phyloP scores from a whole-genome alignment of 2,113 vertebrate species.

The Hiodon alosoides region DNA sequence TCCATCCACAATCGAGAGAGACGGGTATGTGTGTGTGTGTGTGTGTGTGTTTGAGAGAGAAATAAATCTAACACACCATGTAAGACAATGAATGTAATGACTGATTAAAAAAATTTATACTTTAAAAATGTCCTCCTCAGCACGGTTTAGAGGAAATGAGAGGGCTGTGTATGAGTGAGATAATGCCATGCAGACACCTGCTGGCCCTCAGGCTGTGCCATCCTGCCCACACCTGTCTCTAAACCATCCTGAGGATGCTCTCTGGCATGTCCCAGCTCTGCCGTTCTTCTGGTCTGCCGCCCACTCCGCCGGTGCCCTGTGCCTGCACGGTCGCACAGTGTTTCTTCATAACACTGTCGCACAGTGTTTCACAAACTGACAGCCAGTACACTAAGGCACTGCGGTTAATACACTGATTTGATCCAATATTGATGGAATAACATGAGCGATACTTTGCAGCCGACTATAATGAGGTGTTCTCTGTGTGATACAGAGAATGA shows the following conservation, averaged over 20 bases:
- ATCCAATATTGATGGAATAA: slow-evolving; percentile 6
- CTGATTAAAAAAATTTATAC: no score
- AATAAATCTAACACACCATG: no score
- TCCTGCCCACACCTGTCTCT: slow-evolving; percentile 5
- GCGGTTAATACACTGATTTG: not conserved
- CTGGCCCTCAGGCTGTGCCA: not conserved
- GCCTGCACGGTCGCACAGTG: not conserved
- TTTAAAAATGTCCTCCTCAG: not conserved
- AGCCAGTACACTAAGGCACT: not conserved
- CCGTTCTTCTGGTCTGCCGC: not conserved
- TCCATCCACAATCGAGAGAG: not conserved
- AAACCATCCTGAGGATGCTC: not conserved
- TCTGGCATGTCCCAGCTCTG: not conserved
- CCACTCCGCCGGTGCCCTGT: not conserved
- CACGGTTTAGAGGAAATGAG: not conserved
- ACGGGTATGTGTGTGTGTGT: not conserved
- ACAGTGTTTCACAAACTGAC: slow-evolving; percentile 1
- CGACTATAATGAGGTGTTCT: not conserved
- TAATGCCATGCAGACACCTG: not conserved
- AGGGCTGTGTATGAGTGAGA: not conserved
- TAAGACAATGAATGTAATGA: no score
- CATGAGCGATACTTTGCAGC: not conserved
- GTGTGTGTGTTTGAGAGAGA: no score
- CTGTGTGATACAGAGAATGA: not conserved
- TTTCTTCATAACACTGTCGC: not conserved